Conservation (phyloP, 2,888 invertebrate species). For the Drepanosiphum platanoidis region DNA sequence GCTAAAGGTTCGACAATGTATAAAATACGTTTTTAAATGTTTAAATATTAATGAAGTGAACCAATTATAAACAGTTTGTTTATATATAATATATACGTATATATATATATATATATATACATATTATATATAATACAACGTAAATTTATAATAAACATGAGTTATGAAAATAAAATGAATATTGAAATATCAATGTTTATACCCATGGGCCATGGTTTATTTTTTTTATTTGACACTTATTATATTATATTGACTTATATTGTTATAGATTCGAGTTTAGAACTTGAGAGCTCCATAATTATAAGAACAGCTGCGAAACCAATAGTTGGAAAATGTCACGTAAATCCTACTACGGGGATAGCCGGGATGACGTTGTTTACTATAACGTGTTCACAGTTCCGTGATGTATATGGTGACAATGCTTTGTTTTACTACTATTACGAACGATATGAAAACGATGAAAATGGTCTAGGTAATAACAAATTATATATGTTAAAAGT, state of each 20-base stretch:
- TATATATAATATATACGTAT: not conserved
- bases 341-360: not conserved
- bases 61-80: not conserved
- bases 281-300: not conserved
- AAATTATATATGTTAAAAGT: not conserved
- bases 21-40: not conserved
- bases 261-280: not conserved
- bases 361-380: constrained; percentile 18
- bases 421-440: constrained; percentile 30
- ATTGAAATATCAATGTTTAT: not conserved
- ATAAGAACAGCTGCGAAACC: constrained; percentile 29
- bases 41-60: no score
- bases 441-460: constrained; percentile 25
- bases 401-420: not conserved
- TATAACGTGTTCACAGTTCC: constrained; percentile 28
- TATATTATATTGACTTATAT: not conserved
- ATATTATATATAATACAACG: no score
- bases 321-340: constrained; percentile 8
- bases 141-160: no score
- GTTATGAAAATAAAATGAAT: not conserved
- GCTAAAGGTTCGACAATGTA: constrained; percentile 33
- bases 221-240: not conserved
- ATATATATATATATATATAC: no score
- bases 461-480: constrained; percentile 8
- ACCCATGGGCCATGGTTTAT: no score